These are phyloP conservation scores for Clistopyga incitator DNA, from an alignment of 2,888 invertebrate genomes.

Conservation along the genomic window DNA sequence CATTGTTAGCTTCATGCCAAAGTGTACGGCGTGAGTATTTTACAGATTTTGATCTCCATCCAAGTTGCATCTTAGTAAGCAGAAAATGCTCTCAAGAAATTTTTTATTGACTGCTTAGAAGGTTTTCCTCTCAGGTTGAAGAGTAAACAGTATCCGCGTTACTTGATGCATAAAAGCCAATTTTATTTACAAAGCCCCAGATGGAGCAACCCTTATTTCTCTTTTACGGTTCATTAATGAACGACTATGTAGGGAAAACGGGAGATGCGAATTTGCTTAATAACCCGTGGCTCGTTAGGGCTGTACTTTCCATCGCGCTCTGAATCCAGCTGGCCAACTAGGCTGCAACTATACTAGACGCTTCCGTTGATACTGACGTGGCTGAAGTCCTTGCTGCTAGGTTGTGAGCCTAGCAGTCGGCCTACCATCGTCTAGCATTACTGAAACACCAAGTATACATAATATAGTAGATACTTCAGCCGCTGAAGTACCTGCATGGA, in stretches of 20 bases:
- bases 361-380: conserved; percentile 11
- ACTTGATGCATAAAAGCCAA: conserved; percentile 23
- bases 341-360: neutral
- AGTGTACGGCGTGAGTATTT: no score
- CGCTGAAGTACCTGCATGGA: conserved; percentile 17
- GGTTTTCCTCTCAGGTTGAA: neutral
- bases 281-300: conserved; percentile 43
- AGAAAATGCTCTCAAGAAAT: no score
- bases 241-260: neutral
- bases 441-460: conserved; percentile 19
- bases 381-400: neutral
- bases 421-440: conserved; percentile 2
- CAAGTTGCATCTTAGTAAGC: no score
- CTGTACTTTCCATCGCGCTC: conserved; percentile 8
- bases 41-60: no score
- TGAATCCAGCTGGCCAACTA: conserved; percentile 2
- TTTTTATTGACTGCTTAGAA: no score
- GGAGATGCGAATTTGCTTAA: conserved; percentile 47
- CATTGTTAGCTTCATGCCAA: no score
- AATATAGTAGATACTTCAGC: conserved; percentile 18
- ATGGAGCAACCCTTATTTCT: neutral
- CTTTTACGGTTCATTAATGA: conserved; percentile 41
- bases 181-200: conserved; percentile 15
- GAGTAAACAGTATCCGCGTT: neutral
- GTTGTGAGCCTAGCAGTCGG: neutral